Conservation (phyloP, 2,888 invertebrate species). For the Noctuana brunneofusca region DNA sequence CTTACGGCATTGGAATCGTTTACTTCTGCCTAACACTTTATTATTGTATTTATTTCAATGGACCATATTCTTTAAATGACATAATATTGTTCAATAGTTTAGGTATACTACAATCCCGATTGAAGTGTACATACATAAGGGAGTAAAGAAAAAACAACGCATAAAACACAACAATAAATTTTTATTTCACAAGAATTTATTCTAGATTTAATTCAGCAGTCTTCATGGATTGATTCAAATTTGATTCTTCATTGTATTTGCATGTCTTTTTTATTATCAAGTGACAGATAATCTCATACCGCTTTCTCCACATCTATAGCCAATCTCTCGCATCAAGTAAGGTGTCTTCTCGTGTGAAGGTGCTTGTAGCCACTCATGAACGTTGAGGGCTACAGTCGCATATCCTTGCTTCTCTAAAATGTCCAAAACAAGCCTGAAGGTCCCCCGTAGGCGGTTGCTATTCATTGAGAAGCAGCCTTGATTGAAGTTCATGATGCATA, state of each 20-base stretch:
- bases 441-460: conserved; percentile 79
- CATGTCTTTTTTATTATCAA: conserved; percentile 44
- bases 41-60: neutral
- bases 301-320: conserved; percentile 75
- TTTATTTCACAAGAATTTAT: conserved; percentile 39
- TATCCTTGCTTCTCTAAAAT: conserved; percentile 82
- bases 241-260: too few relatives aligned
- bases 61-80: too few relatives aligned
- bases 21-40: neutral
- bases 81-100: too few relatives aligned
- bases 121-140: neutral
- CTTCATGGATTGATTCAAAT: neutral
- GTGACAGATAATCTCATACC: conserved; percentile 63
- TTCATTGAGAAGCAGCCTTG: conserved; percentile 83
- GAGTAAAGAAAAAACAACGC: neutral
- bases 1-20: neutral
- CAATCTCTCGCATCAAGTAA: conserved; percentile 82
- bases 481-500: conserved; percentile 81
- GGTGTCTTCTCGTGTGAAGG: conserved; percentile 84
- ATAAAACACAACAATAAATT: neutral
- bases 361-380: conserved; percentile 77
- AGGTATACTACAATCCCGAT: too few relatives aligned
- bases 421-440: conserved; percentile 76
- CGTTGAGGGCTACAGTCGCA: conserved; percentile 80
- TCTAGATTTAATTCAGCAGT: neutral